A percentile compares a stretch with the other conserved stretches of the same genome.
Evolutionary conservation across 1,140 invertebrate genomes (phyloP).

Genomic region (Drosophila ambigua): DNA sequence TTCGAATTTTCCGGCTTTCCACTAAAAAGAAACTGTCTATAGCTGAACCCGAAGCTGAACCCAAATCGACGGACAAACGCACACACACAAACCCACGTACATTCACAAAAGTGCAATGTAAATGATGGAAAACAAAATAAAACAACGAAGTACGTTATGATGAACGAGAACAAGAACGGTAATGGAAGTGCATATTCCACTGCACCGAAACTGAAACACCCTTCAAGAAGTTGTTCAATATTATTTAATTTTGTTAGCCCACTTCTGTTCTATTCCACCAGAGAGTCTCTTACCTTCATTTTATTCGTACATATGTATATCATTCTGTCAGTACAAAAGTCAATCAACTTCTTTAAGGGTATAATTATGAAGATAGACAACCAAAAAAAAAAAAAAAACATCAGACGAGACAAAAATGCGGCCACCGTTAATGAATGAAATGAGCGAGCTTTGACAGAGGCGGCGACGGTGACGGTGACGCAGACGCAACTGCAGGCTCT

Average conservation of each 20-base stretch:
- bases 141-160: conserved; percentile 32
- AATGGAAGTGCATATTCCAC: not conserved
- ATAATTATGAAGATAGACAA: conserved; percentile 15
- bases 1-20: conserved; percentile 13
- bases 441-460: conserved; percentile 48
- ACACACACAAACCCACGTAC: conserved; percentile 30
- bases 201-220: conserved; percentile 3
- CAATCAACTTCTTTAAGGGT: conserved; percentile 33
- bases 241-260: too few relatives aligned
- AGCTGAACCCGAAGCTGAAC: conserved; percentile 26
- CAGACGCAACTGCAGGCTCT: conserved; percentile 37
- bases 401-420: conserved; percentile 63
- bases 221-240: conserved; percentile 18
- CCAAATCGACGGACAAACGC: conserved; percentile 23
- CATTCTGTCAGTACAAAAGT: not conserved
- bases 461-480: conserved; percentile 9
- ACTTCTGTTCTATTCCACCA: too few relatives aligned
- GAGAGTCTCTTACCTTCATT: too few relatives aligned
- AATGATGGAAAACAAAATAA: conserved; percentile 33
- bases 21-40: conserved; percentile 1
- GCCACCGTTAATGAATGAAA: conserved; percentile 74
- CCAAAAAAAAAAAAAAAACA: conserved; percentile 27
- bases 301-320: too few relatives aligned
- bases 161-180: not conserved
- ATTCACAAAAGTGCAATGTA: conserved; percentile 56